Evolutionary conservation across 2,888 invertebrate genomes (phyloP), one percentile per base, ranked within the genome.

Genomic region (Nemurella pictetii): DNA sequence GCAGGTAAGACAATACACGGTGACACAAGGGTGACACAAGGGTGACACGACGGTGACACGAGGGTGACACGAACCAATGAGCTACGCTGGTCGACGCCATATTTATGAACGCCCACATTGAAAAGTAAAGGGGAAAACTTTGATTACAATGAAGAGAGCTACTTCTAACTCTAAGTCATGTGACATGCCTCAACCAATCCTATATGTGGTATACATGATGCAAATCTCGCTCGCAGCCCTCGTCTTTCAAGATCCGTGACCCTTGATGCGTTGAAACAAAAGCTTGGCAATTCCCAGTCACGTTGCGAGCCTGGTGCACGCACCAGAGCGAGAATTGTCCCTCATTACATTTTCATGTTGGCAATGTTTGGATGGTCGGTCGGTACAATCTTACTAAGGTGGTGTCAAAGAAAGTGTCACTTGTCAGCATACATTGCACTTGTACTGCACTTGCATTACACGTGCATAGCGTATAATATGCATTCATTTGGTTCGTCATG

Each of bases 171-270:
- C 86, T 27, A 72, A 73, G 83, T 84, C 85, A 85, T 84, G 88
- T 88, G 86, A 89, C 88, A 85, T 89, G 88, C 84, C 90, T 89
- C 86, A 80, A 88, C 89, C 27, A 90, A 88, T 81, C 89, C 89
- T 28, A 89, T 89, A n/a, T 89, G 88, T 3, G 89, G 89, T 29
- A 89, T 27, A 80, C 27, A 35, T 78, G 75, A 78, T 36, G 82
- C 80, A 82, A 32, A 83, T 82, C 83, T 84, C 73, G 83, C 80
- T 80, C 83, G 81, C 83, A 84, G 73, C 83, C 84, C 30, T 36
- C 83, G 30, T 15, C 83, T 83, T 84, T 80, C 84, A 85, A 84
- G 85, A 85, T 80, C 78, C 85, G 74, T 78, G 80, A 84, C 85
- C 85, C 85, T 85, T 85, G 83, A 85, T 85, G 83, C 78, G 82